These are phyloP conservation scores for Ambastaia sidthimunki DNA, from an alignment of 2,797 vertebrate species.

Conservation along the genomic window DNA sequence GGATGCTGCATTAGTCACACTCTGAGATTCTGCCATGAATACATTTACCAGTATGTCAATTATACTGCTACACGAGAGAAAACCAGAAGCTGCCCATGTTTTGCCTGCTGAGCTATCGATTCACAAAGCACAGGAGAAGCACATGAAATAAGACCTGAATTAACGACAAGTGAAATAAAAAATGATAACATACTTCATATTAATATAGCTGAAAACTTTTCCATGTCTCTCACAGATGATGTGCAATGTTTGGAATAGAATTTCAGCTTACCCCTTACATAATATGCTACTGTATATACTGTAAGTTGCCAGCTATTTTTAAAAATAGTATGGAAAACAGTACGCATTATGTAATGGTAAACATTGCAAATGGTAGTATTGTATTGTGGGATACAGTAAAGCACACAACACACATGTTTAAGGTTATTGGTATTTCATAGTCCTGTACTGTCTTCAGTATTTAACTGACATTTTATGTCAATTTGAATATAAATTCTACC, in stretches of 20 bases:
- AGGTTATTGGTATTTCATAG: not conserved
- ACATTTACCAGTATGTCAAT: constrained; percentile 17
- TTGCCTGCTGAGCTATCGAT: not conserved
- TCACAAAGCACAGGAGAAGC: not conserved
- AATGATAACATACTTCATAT: not conserved
- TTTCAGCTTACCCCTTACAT: not conserved
- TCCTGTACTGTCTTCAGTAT: not conserved
- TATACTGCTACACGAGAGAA: not conserved
- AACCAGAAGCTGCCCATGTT: not conserved
- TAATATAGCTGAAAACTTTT: not conserved
- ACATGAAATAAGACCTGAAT: not conserved
- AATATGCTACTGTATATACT: not conserved
- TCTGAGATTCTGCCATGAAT: constrained; percentile 8
- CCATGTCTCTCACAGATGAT: not conserved
- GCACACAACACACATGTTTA: not conserved
- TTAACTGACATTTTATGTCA: not conserved
- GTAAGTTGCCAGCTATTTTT: not conserved
- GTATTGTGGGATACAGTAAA: not conserved
- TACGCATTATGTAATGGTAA: not conserved
- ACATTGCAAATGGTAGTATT: not conserved
- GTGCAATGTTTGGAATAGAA: not conserved
- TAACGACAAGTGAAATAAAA: not conserved
- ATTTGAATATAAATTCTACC: not conserved
- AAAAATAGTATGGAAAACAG: not conserved
- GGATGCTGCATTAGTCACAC: constrained; percentile 11